phyloP scores from a whole-genome alignment of 1,140 invertebrate genomes.

The Metopolophium dirhodum region DNA sequence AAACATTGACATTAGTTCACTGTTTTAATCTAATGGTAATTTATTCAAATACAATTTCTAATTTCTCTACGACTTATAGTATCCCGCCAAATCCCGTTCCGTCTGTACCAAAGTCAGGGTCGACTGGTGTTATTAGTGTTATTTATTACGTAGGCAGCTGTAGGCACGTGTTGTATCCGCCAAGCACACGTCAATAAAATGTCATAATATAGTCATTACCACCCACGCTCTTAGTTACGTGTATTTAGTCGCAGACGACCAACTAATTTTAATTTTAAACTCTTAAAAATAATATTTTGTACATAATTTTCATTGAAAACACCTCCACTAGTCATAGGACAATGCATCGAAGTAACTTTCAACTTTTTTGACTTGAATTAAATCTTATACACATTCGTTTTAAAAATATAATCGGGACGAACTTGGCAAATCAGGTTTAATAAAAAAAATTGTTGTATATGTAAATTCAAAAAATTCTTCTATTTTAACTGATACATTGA shows the following conservation, averaged over 20 bases:
- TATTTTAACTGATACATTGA: background rate
- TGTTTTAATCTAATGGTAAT: slow-evolving; percentile 1
- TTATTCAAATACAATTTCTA: slow-evolving; percentile 24
- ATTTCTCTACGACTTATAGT: background rate
- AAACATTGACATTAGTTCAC: background rate
- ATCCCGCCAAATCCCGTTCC: background rate
- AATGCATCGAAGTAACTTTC: background rate
- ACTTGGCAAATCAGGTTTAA: background rate
- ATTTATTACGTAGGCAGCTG: background rate
- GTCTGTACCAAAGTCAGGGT: background rate
- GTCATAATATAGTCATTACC: background rate
- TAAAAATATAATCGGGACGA: background rate
- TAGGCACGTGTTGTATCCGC: background rate
- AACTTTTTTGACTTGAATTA: background rate
- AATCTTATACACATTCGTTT: background rate
- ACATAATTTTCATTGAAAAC: background rate
- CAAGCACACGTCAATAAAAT: background rate
- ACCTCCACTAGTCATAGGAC: background rate
- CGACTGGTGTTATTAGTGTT: background rate
- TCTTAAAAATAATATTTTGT: background rate
- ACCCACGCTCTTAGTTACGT: background rate
- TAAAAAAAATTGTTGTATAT: background rate
- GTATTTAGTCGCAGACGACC: background rate
- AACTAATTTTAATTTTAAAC: background rate
- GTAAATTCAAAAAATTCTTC: too few species aligned